Evolutionary conservation across 2,113 vertebrate species (phyloP).

Genomic region (Trichechus manatus): DNA sequence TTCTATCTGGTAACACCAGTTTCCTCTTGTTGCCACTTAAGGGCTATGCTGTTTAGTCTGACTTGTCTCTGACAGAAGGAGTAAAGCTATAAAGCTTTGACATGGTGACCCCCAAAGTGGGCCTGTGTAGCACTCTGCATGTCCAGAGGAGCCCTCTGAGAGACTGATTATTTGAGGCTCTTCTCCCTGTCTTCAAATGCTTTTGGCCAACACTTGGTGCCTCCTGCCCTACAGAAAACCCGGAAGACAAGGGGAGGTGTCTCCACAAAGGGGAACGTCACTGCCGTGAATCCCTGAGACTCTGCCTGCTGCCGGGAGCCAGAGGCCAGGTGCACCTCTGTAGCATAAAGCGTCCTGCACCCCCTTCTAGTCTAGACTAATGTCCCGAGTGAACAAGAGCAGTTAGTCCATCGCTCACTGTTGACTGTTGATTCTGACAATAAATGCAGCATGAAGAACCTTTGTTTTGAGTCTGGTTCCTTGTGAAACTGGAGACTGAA

Average conservation of each 20-base stretch:
- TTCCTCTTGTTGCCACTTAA: not conserved
- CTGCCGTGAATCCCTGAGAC: not conserved
- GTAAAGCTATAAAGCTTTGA: not conserved
- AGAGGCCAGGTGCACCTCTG: not conserved
- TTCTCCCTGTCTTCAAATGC: not conserved
- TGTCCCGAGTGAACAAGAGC: not conserved
- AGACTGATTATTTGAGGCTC: not conserved
- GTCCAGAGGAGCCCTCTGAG: not conserved
- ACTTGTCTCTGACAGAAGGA: not conserved
- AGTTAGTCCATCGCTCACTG: conserved; percentile 23
- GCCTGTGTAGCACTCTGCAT: not conserved
- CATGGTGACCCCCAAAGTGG: not conserved
- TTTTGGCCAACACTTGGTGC: not conserved
- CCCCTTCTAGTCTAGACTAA: not conserved
- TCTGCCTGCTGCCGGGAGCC: not conserved
- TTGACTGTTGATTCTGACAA: conserved; percentile 59
- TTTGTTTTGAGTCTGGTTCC: conserved; percentile 74
- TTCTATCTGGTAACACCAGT: not conserved
- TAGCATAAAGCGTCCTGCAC: not conserved
- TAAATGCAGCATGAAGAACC: conserved; percentile 70
- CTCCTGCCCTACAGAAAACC: conserved; percentile 18
- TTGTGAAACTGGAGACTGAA: conserved; percentile 73
- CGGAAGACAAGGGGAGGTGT: conserved; percentile 14
- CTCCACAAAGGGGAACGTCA: not conserved
- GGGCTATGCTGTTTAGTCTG: not conserved